Conservation (phyloP, 2,797 vertebrate species). For the Coranthus polyacanthus region DNA sequence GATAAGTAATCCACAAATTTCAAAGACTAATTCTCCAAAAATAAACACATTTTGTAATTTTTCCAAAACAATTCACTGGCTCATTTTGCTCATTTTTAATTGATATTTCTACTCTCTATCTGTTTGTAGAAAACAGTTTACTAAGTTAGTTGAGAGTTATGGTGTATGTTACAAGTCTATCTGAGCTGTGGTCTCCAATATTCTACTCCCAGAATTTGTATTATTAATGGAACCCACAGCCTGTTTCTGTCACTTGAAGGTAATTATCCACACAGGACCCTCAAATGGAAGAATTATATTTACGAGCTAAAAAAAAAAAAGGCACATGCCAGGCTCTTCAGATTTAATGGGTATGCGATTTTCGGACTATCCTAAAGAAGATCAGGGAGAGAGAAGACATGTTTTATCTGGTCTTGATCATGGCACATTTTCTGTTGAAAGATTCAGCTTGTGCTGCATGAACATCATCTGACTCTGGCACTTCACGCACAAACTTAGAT, state of each 20-base stretch:
- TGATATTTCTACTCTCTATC: too few species aligned
- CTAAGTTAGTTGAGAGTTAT: neutral
- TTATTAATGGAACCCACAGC: slow-evolving; percentile 22
- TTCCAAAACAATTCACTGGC: neutral
- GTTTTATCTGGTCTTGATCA: slow-evolving; percentile 60
- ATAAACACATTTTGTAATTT: neutral
- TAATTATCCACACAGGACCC: slow-evolving; percentile 27
- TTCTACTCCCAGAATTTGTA: slow-evolving; percentile 7
- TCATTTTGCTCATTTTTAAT: too few species aligned
- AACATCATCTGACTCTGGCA: slow-evolving; percentile 58
- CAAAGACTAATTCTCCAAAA: neutral
- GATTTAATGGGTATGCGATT: slow-evolving; percentile 35
- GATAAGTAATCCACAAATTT: slow-evolving; percentile 4
- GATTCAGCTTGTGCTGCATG: slow-evolving; percentile 31
- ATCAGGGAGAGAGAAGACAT: slow-evolving; percentile 27
- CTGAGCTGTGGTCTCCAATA: slow-evolving; percentile 16
- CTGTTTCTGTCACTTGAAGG: slow-evolving; percentile 23
- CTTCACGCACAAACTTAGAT: slow-evolving; percentile 63
- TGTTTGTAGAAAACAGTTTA: neutral
- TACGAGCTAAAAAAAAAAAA: slow-evolving; percentile 11
- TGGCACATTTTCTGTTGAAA: slow-evolving; percentile 52
- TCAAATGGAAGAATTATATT: slow-evolving; percentile 8
- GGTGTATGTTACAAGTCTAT: slow-evolving; percentile 16
- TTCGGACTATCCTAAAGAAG: slow-evolving; percentile 21
- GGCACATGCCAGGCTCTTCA: slow-evolving; percentile 30